These are phyloP conservation scores for Aldabrachelys gigantea DNA, from an alignment of 2,113 vertebrate species.

Conservation along the genomic window DNA sequence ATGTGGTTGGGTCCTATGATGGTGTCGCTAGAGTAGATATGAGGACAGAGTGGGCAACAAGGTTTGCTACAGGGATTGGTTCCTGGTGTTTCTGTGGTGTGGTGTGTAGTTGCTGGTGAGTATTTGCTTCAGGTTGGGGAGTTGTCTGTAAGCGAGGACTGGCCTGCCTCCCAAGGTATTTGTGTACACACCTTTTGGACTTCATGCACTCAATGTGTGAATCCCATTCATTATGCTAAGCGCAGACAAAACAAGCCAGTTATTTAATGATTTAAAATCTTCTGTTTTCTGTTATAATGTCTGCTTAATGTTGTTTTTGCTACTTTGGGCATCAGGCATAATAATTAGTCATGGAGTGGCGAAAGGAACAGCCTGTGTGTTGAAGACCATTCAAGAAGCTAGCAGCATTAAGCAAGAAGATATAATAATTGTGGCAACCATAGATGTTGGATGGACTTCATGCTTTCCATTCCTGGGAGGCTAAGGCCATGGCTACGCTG, in stretches of 20 bases:
- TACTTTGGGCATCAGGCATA: neutral
- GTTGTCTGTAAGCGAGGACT: no score
- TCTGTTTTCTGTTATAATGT: neutral
- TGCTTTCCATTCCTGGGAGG: neutral
- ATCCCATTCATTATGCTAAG: neutral
- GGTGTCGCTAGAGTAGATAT: no score
- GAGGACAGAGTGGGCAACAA: no score
- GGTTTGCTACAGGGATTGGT: no score
- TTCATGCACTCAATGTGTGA: accelerated
- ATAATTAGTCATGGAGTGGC: neutral
- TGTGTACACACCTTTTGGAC: neutral
- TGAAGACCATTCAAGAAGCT: neutral
- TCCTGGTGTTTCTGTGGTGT: no score
- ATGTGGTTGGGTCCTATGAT: no score
- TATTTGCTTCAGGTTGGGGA: no score
- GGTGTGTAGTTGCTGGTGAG: no score
- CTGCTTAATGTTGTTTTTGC: neutral
- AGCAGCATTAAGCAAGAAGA: neutral
- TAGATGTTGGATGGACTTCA: accelerated
- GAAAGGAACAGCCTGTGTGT: neutral
- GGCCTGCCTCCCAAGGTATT: accelerated
- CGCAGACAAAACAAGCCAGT: neutral
- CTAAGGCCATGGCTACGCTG: no score
- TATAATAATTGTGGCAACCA: neutral
- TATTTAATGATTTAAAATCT: neutral